These are phyloP conservation scores for Carapus acus DNA, from an alignment of 2,797 vertebrate genomes.

Conservation along the genomic window DNA sequence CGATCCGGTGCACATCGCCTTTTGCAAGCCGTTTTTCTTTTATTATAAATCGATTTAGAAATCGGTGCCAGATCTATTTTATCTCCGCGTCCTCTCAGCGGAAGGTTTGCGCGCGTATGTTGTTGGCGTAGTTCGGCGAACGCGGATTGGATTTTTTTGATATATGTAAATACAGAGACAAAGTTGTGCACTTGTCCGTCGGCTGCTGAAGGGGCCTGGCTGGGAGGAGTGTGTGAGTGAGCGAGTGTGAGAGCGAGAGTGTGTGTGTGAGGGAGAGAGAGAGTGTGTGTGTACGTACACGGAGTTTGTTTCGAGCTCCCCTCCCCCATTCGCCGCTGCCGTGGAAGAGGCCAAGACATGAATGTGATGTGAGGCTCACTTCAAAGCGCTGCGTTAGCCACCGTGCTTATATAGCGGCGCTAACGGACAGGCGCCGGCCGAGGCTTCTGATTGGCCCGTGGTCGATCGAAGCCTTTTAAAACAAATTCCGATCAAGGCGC, in stretches of 20 bases:
- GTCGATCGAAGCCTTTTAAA: neutral
- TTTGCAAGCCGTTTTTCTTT: no score
- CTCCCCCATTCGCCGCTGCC: constrained; percentile 73
- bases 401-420: neutral
- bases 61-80: constrained; percentile 37
- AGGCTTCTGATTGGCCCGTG: constrained; percentile 1
- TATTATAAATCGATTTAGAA: constrained; percentile 37
- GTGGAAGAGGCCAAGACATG: constrained; percentile 73
- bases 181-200: constrained; percentile 79
- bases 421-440: neutral
- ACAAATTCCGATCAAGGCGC: constrained; percentile 1
- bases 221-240: constrained; percentile 1
- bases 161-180: constrained; percentile 65
- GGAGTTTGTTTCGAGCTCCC: constrained; percentile 77
- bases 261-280: constrained; percentile 21
- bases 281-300: constrained; percentile 45
- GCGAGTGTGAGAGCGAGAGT: constrained; percentile 38
- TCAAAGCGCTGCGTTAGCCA: constrained; percentile 59
- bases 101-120: constrained; percentile 16
- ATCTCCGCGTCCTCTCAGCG: constrained; percentile 34
- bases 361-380: constrained; percentile 73
- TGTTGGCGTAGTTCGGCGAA: constrained; percentile 25
- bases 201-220: constrained; percentile 71
- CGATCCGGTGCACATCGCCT: no score
- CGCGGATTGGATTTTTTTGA: constrained; percentile 41